Base-by-base conservation (phyloP, 1,140 invertebrate species). In the Anthonomus grandis region DNA sequence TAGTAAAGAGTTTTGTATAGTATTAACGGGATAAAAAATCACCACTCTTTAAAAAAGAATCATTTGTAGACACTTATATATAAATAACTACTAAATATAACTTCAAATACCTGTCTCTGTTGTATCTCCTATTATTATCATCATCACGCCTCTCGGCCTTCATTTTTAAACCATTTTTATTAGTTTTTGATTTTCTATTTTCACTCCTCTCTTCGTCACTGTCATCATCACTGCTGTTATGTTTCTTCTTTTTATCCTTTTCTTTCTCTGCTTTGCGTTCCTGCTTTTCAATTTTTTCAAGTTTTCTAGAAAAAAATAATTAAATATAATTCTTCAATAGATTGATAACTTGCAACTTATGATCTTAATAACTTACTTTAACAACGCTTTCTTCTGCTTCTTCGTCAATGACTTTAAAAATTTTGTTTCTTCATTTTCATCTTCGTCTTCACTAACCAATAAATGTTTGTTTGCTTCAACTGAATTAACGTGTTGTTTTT, bases 381-480 rank as follows among this genome's bases (percentile, higher is more conserved):
- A 76, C 41, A 97, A 74, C 68, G 91, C 94, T 62, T 91, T 87
- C 70, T 96, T 96, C 66, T 96, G 90, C 71, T 93, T 91, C 53
- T 86, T 88, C 10, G 85, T 86, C 4, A 96, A 70, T 4, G 88
- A 86, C 70, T 90, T 91, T 0, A 97, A 73, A 59, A 96, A 90
- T 51, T 85, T 79, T 9, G 85, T 78, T 76, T 92, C 86, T 75
- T 76, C 55, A 74, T 81, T 71, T 52, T 89, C 86, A 44, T 86
- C 81, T 52, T 85, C 83, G 15, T 72, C 72, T 45, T 76, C 75
- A 60, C 71, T 75, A 12, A 77, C 60, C 37, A 79, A 65, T 3
- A 76, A 50, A 46, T 76, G 70, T 57, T 78, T 72, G 34, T 66
- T 68, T 60, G 60, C 46, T 24, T 74, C 52, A 70, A 74, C 54